Base-by-base conservation (phyloP, 2,888 invertebrate genomes). In the Dione juno region DNA sequence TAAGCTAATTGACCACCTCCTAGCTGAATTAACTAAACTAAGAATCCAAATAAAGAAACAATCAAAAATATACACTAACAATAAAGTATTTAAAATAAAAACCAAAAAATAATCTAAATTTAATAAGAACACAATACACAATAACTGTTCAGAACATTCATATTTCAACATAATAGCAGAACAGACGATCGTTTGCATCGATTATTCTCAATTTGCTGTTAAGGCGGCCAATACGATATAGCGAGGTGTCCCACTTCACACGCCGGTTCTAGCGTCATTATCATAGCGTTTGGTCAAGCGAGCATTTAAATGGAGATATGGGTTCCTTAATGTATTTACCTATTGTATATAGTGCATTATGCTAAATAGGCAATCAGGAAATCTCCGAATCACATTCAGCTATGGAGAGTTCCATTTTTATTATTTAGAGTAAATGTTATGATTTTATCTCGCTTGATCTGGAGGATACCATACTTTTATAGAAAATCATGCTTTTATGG, bases 231-330 rank as follows among this genome's bases (percentile, higher is more conserved):
- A 72, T 73, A 73, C 68, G 77, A 75, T 73, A 75, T 71, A 76
- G 75, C 73, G 76, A 76, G 77, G 72, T 80, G 87, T 84, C 85
- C 85, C 82, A 83, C 85, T 89, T 89, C 87, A 87, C 88, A 89
- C 87, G 88, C 77, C 75, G 79, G 74, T 75, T 77, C 79, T 35
- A 66, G 76, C 75, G 74, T 81, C 78, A 89, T 89, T 88, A 85
- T 82, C 87, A 84, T 87, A 85, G 84, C 85, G 83, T 87, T 84
- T 85, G 84, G 85, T 82, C 81, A 83, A 82, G 76, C 77, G 16
- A 67, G 67, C 67, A 57, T 72, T 67, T 66, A 70, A 45, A 41
- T 50, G 9, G 19, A 37, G 37, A 43, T 66, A 52, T 21, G 14
- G 65, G 61, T 71, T 73, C 63, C 40, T 37, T 16, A 43, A 14